phyloP scores from a whole-genome alignment of 1,140 invertebrate species.

The Tetramorium simillimum region DNA sequence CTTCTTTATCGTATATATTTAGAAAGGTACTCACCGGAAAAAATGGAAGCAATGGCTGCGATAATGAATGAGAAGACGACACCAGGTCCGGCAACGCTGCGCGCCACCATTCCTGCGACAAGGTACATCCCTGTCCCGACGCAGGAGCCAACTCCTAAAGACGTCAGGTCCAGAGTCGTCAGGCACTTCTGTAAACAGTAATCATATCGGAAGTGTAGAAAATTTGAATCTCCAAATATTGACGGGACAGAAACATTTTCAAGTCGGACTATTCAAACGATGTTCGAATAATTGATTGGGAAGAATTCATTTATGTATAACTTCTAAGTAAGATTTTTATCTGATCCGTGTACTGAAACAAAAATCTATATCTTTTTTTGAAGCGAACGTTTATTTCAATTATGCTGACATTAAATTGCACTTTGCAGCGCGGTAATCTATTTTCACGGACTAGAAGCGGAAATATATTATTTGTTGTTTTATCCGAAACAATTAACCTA shows the following conservation, averaged over 20 bases:
- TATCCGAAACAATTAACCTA: not conserved
- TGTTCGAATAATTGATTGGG: not conserved
- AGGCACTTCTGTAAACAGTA: conserved; percentile 92
- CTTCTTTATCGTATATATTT: not conserved
- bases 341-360: not conserved
- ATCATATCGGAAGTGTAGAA: conserved; percentile 2
- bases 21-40: conserved; percentile 90
- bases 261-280: not conserved
- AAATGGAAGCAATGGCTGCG: conserved; percentile 95
- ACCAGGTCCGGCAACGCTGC: conserved; percentile 94
- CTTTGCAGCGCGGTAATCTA: not conserved
- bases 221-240: not conserved
- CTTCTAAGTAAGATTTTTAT: not conserved
- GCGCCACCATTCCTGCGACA: conserved; percentile 95
- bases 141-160: conserved; percentile 96
- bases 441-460: not conserved
- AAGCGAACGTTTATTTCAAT: not conserved
- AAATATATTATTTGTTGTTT: conserved; percentile 10
- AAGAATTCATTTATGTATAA: not conserved
- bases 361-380: not conserved
- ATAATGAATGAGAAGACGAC: conserved; percentile 96
- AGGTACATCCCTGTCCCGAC: conserved; percentile 97
- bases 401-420: not conserved
- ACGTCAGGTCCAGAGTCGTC: conserved; percentile 95
- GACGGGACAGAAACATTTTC: not conserved